These are phyloP conservation scores for Abrostola triplasia DNA, from an alignment of 2,888 invertebrate species.

Conservation along the genomic window DNA sequence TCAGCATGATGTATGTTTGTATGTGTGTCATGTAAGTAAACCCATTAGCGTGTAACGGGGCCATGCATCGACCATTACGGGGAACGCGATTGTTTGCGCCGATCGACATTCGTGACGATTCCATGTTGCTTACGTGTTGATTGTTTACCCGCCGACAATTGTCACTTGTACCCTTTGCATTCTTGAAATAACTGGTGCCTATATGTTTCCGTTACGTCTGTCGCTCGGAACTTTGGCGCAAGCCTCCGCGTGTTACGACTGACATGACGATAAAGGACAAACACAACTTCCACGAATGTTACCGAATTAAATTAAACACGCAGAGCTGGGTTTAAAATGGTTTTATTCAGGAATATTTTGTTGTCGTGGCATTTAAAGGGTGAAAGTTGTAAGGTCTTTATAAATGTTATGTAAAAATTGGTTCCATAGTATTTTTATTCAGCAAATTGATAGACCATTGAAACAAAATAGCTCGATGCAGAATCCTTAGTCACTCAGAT, in stretches of 20 bases:
- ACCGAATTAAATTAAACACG: conserved; percentile 17
- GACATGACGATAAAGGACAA: conserved; percentile 12
- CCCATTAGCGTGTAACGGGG: conserved; percentile 73
- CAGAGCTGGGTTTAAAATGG: conserved; percentile 9
- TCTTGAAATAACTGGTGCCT: conserved; percentile 63
- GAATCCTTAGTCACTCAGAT: no score
- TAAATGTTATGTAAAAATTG: no score
- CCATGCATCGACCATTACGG: conserved; percentile 68
- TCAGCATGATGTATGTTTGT: conserved; percentile 33
- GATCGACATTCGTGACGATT: conserved; percentile 53
- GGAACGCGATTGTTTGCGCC: conserved; percentile 71
- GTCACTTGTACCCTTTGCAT: conserved; percentile 56
- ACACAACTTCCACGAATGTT: conserved; percentile 33
- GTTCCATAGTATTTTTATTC: no score
- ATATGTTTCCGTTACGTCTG: conserved; percentile 25
- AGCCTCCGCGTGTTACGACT: conserved; percentile 9
- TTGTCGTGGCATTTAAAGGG: neutral
- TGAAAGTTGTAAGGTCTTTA: no score
- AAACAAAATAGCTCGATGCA: no score
- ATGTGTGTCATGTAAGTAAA: conserved; percentile 62
- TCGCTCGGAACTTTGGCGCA: conserved; percentile 29
- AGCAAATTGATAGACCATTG: no score
- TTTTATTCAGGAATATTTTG: conserved; percentile 9
- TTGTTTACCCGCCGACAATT: conserved; percentile 61
- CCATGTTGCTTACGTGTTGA: conserved; percentile 55